Conservation (phyloP, 2,113 vertebrate species). For the Siphamia tubifer region DNA sequence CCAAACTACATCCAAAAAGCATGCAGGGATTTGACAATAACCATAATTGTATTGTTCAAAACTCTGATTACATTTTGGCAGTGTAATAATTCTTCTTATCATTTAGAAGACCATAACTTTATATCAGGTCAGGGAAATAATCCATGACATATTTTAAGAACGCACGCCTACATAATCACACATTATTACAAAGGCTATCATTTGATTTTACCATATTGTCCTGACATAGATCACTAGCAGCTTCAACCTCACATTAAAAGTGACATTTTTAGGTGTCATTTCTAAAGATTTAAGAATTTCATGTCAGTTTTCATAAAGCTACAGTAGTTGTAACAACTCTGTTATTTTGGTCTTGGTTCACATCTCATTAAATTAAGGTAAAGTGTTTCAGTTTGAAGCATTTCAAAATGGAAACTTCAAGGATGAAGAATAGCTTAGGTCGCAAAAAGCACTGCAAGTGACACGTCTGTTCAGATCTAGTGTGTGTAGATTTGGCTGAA, state of each 20-base stretch:
- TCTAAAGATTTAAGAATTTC: not conserved
- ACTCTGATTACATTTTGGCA: not conserved
- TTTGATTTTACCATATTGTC: not conserved
- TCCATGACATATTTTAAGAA: not conserved
- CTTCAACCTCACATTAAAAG: not conserved
- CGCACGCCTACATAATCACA: not conserved
- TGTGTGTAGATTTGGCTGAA: not conserved
- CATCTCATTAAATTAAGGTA: conserved; percentile 6
- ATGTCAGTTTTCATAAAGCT: conserved; percentile 1
- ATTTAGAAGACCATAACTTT: not conserved
- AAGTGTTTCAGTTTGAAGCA: not conserved
- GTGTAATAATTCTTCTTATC: not conserved
- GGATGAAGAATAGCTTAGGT: not conserved
- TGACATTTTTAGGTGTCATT: not conserved
- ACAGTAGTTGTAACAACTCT: not conserved
- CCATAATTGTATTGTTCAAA: not conserved
- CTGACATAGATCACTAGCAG: not conserved
- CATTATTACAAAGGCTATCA: not conserved
- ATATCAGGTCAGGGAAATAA: not conserved
- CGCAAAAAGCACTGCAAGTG: not conserved
- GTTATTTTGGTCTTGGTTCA: not conserved
- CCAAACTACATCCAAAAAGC: not conserved
- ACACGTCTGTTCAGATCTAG: not conserved
- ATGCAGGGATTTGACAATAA: not conserved
- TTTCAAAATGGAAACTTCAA: not conserved